Base-by-base conservation (phyloP, 2,113 vertebrate species). In the Microcebus lehilahytsara region DNA sequence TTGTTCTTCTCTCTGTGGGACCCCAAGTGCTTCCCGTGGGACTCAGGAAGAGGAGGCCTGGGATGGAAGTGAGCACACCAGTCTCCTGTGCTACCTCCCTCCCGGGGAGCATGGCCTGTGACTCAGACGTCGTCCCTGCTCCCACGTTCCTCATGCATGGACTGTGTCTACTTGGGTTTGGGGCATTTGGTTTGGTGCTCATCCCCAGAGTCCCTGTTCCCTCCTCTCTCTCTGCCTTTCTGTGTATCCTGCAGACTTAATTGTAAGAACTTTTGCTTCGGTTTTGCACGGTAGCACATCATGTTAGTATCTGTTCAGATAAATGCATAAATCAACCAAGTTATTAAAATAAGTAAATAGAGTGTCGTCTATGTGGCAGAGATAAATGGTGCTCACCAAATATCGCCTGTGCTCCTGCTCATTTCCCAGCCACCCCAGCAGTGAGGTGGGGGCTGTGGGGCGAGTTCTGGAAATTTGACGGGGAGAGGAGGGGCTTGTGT, bases 11-110 rank as follows among this genome's bases (percentile, higher is more conserved):
- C 46, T 89, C 42, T 53, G 20, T 62, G 69, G 89, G 83, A 89
- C 37, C 91, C 0, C 16, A 94, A 93, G 69, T 81, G 87, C 51
- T 95, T 86, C 94, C 3, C 0, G 16, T 20, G 11, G 88, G 93
- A 96, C 64, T 97, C 62, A 42, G 90, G 46, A 1, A 42, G 25
- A 10, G 75, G 3, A 46, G 89, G 77, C 46, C 85, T 80, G 77
- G 56, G 71, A 62, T 80, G 66, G 81, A 13, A 12, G 37, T 3
- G 75, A 93, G 81, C 77, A 53, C 89, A 94, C 64, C 23, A 58
- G 46, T 56, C 94, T 60, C 27, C 34, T 1, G 0, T 66, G 3
- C 66, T 64, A 49, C 75, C 7, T 97, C 16, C 53, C 7, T 97
- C 53, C 53, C 5, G 42, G 42, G 12, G 42, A 37, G 3, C 5